Conservation (phyloP, 1,140 invertebrate genomes). For the Ceratina japonica region DNA sequence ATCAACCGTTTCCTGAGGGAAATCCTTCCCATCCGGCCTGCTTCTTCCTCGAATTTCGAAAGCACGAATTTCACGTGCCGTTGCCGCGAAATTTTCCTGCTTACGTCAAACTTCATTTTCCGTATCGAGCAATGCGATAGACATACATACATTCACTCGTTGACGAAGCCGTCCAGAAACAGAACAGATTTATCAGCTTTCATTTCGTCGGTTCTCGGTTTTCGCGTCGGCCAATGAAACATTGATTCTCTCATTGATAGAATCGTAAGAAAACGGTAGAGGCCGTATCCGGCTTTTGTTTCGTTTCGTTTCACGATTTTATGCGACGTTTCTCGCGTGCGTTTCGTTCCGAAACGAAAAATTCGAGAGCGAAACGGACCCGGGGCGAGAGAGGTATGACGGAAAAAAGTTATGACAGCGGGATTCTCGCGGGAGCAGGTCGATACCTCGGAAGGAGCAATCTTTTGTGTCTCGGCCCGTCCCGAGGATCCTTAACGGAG, state of each 20-base stretch:
- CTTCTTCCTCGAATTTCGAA: background rate
- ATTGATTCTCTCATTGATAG: no score
- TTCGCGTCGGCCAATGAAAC: no score
- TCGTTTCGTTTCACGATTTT: no score
- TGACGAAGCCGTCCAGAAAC: no score
- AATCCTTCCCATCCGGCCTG: background rate
- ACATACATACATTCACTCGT: background rate
- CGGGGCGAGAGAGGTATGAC: slow-evolving; percentile 9
- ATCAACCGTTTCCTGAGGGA: background rate
- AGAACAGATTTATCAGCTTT: no score
- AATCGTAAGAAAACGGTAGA: no score
- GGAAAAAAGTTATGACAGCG: no score
- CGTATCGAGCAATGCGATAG: background rate
- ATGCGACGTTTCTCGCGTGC: no score
- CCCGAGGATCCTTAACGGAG: slow-evolving; percentile 65
- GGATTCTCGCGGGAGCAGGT: slow-evolving; percentile 40
- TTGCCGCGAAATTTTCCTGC: background rate
- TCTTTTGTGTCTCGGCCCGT: slow-evolving; percentile 60
- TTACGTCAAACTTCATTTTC: background rate
- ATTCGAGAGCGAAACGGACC: background rate
- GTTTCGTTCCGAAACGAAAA: background rate
- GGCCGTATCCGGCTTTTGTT: no score
- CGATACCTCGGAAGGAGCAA: slow-evolving; percentile 51
- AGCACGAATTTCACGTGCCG: background rate
- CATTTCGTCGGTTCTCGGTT: no score